Evolutionary conservation across 2,888 invertebrate genomes (phyloP).

Genomic region (Serripes groenlandicus): DNA sequence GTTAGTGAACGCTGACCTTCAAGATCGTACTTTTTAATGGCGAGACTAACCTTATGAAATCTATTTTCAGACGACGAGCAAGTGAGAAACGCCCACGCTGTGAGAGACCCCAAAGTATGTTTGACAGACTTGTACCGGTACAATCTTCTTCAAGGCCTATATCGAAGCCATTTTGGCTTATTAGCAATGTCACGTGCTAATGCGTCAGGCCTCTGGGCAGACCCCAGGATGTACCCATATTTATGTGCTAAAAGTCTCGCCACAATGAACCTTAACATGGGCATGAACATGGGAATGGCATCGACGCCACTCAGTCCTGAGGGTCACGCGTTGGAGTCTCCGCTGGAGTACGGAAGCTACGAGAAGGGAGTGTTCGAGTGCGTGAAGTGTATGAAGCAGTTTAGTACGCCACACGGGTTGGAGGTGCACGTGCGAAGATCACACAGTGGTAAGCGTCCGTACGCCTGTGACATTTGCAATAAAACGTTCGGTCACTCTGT

Average conservation of each 20-base stretch:
- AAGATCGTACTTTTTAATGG: too few relatives aligned
- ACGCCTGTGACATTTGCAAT: constrained; percentile 98
- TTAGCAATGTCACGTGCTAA: constrained; percentile 66
- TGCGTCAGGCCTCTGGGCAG: constrained; percentile 67
- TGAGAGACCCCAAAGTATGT: constrained; percentile 53
- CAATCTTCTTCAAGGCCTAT: constrained; percentile 72
- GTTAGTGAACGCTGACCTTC: too few relatives aligned
- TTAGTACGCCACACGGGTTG: constrained; percentile 98
- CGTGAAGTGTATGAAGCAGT: constrained; percentile 97
- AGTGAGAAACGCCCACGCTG: too few relatives aligned
- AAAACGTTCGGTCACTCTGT: constrained; percentile 98
- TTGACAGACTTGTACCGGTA: constrained; percentile 75
- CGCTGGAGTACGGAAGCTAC: constrained; percentile 42
- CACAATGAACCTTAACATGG: constrained; percentile 48
- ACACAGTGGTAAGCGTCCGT: constrained; percentile 96
- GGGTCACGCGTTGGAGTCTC: constrained; percentile 31
- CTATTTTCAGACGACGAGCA: too few relatives aligned
- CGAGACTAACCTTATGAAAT: too few relatives aligned
- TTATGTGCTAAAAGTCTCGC: constrained; percentile 64
- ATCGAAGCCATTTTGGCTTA: constrained; percentile 68
- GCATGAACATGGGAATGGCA: constrained; percentile 31
- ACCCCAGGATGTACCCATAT: constrained; percentile 71
- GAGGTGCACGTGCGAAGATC: constrained; percentile 98
- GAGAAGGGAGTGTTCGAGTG: constrained; percentile 74
- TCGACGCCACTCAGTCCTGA: constrained; percentile 32